Evolutionary conservation across 2,113 vertebrate species (phyloP), one percentile per base, ranked within the genome.

Genomic region (Campylomormyrus tamandua): DNA sequence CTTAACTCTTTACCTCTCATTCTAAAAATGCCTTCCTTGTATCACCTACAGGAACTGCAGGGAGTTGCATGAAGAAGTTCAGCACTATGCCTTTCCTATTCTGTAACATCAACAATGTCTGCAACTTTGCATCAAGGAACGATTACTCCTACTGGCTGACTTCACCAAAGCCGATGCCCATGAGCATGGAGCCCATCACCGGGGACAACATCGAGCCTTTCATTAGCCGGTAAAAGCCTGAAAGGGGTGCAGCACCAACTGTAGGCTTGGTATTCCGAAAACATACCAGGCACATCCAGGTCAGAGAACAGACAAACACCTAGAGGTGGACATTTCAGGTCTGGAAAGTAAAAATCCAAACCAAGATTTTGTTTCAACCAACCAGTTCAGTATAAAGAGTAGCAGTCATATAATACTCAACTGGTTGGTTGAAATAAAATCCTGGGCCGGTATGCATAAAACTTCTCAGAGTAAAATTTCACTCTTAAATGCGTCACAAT

Each of bases 11-110:
- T 39, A 7, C 87, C 77, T 49, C 24, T n/a, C 1, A 53, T 45
- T 3, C 24, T 83, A 17, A 45, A 17, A 19, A n/a, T 21, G 21
- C 17, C 17, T 45, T 50, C 42, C 24, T 42, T 89, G 21, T 84
- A n/a, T n/a, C 52, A 24, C 35, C 24, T 85, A 62, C 52, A 99
- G 98, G 98, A 93, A 99, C 98, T 0, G 97, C 98, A 0, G 98
- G 98, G 80, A 99, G 98, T 94, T 99, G 98, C 89, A 95, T 99
- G 48, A 96, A 96, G 70, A 99, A 99, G 94, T 99, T 99, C 93
- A 99, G 98, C 93, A 98, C 98, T 0, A 99, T 99, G 98, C 98
- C 98, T 39, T 99, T 99, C 95, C 95, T 99, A 8, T 99, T 99
- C 95, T 99, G 98, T 90, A 98, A 99, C 92, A 98, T 99, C 95